phyloP scores from a whole-genome alignment of 2,113 vertebrate species.

The Hydrolagus affinis region DNA sequence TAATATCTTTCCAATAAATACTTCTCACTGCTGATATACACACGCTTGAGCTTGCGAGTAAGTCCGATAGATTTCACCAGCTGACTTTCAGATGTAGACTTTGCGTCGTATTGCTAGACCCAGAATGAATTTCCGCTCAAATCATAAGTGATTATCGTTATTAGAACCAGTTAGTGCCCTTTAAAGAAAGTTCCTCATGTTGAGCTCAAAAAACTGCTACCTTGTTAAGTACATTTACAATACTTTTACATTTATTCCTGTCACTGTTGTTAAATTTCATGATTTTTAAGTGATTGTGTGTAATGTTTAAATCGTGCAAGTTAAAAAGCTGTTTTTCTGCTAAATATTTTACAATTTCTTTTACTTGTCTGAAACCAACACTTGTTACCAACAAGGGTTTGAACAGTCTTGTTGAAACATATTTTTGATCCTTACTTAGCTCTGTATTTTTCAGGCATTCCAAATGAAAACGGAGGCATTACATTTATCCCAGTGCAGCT shows the following conservation, averaged over 20 bases:
- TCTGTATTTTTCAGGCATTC: slow-evolving; percentile 60
- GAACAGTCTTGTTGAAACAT: not conserved
- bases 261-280: not conserved
- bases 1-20: not conserved
- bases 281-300: too few relatives aligned
- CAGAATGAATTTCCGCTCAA: not conserved
- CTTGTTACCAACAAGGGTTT: too few relatives aligned
- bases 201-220: not conserved
- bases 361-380: too few relatives aligned
- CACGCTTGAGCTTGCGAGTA: not conserved
- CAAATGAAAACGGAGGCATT: slow-evolving; percentile 83
- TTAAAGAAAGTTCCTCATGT: not conserved
- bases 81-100: not conserved
- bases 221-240: not conserved
- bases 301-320: too few relatives aligned
- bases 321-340: too few relatives aligned
- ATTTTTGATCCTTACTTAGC: not conserved
- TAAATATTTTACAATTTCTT: too few relatives aligned
- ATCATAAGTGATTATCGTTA: too few relatives aligned
- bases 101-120: not conserved
- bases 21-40: too few relatives aligned
- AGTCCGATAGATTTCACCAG: not conserved
- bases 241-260: not conserved
- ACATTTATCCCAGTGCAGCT: slow-evolving; percentile 73
- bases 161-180: not conserved